phyloP scores from a whole-genome alignment of 1,140 invertebrate genomes.

The Sycophila sp. region DNA sequence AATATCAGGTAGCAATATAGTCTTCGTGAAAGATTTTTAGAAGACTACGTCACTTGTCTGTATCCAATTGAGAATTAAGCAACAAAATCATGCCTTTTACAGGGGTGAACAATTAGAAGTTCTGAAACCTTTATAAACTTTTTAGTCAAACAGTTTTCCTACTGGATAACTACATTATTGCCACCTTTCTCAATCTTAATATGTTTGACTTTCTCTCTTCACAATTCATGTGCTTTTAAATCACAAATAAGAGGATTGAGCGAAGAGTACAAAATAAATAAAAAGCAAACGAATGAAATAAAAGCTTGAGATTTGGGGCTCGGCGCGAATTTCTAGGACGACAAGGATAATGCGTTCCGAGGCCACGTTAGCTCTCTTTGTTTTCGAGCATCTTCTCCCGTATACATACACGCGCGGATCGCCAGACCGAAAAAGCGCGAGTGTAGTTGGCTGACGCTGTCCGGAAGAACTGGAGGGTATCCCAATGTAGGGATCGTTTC shows the following conservation, averaged over 20 bases:
- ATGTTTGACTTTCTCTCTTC: not conserved
- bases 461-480: not conserved
- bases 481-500: conserved; percentile 53
- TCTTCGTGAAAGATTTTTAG: no score
- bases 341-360: conserved; percentile 49
- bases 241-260: conserved; percentile 39
- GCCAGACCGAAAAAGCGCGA: conserved; percentile 35
- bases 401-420: not conserved
- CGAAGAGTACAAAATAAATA: conserved; percentile 39
- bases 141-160: not conserved
- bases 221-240: not conserved
- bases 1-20: no score
- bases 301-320: conserved; percentile 29
- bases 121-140: not conserved
- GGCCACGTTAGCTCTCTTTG: conserved; percentile 45
- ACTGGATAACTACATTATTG: not conserved
- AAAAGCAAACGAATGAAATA: conserved; percentile 41
- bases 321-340: conserved; percentile 43
- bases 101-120: not conserved
- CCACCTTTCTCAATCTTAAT: not conserved
- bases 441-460: not conserved
- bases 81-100: no score
- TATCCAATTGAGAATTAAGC: not conserved
- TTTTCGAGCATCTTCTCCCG: conserved; percentile 20
- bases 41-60: no score